phyloP scores from a whole-genome alignment of 2,888 invertebrate genomes.

The Lithophane socia region DNA sequence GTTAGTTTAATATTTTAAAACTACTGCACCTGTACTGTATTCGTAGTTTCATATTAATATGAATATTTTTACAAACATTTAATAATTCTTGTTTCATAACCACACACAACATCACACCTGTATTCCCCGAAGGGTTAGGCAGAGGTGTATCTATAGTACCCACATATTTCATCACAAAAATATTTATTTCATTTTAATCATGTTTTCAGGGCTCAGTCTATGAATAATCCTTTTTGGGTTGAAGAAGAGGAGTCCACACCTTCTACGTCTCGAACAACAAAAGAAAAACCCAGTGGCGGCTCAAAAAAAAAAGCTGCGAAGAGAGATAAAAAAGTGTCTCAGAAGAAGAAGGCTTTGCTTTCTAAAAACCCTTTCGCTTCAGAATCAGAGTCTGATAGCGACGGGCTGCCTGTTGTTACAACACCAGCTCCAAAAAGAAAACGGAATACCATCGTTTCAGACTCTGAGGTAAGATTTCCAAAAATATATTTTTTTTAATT shows the following conservation, averaged over 20 bases:
- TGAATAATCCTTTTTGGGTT: slow-evolving; percentile 10
- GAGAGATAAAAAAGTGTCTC: slow-evolving; percentile 13
- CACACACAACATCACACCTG: too few relatives aligned
- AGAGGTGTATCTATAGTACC: too few relatives aligned
- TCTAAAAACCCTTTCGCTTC: slow-evolving; percentile 9
- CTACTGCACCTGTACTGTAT: too few relatives aligned
- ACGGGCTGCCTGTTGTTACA: neutral
- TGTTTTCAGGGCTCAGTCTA: slow-evolving; percentile 12
- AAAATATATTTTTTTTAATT: too few relatives aligned
- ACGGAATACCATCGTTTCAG: slow-evolving; percentile 9
- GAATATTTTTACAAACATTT: too few relatives aligned
- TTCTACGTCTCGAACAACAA: neutral
- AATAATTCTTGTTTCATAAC: too few relatives aligned
- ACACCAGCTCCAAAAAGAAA: slow-evolving; percentile 6
- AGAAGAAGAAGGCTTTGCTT: slow-evolving; percentile 6
- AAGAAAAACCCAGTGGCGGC: neutral
- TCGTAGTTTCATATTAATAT: too few relatives aligned
- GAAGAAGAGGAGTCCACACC: neutral
- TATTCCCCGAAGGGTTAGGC: too few relatives aligned
- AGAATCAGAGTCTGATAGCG: slow-evolving; percentile 12
- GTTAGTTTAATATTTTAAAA: too few relatives aligned
- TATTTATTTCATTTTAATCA: slow-evolving; percentile 1
- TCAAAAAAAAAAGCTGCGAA: slow-evolving; percentile 5
- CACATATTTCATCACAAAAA: neutral
- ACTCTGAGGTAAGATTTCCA: slow-evolving; percentile 2